Percentiles rank a stretch among this genome's conserved stretches.
Evolutionary conservation across 2,888 invertebrate genomes (phyloP).

Genomic region (Phyllotreta striolata): DNA sequence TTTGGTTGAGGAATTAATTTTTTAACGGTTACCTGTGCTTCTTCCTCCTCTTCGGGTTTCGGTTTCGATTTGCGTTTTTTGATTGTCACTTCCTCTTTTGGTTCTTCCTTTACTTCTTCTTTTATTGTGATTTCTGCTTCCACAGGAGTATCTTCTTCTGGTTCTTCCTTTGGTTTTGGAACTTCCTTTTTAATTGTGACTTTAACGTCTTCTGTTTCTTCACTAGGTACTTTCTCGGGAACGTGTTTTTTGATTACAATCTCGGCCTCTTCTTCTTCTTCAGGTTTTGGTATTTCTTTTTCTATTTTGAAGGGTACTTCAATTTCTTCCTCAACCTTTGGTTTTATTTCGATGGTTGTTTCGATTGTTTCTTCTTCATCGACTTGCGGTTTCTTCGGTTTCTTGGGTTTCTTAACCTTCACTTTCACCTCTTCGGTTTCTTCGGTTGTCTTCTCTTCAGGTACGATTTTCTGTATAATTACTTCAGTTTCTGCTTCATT

Average conservation of each 20-base stretch:
- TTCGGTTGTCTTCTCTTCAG: conserved; percentile 59
- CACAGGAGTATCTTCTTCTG: too few species aligned
- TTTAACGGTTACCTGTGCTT: not conserved
- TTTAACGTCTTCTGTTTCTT: conserved; percentile 51
- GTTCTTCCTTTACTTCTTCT: conserved; percentile 59
- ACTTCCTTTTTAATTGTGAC: not conserved
- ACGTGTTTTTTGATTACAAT: conserved; percentile 49
- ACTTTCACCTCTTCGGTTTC: conserved; percentile 43
- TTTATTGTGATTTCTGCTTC: conserved; percentile 20
- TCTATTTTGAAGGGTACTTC: conserved; percentile 49
- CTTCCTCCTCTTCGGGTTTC: conserved; percentile 47
- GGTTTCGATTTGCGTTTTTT: conserved; percentile 10
- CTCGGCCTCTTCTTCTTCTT: conserved; percentile 42
- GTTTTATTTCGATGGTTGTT: conserved; percentile 32
- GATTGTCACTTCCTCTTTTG: conserved; percentile 46
- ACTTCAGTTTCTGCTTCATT: conserved; percentile 1
- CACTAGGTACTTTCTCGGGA: conserved; percentile 62
- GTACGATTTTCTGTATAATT: conserved; percentile 50
- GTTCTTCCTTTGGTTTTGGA: conserved; percentile 3
- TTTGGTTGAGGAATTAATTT: conserved; percentile 43
- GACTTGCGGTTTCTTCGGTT: conserved; percentile 44
- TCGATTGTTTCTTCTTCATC: conserved; percentile 55
- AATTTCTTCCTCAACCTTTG: conserved; percentile 45
- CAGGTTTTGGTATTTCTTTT: conserved; percentile 45
- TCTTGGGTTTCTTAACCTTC: conserved; percentile 33